These are phyloP conservation scores for Goniozus legneri DNA, from an alignment of 1,140 invertebrate genomes.

Conservation along the genomic window DNA sequence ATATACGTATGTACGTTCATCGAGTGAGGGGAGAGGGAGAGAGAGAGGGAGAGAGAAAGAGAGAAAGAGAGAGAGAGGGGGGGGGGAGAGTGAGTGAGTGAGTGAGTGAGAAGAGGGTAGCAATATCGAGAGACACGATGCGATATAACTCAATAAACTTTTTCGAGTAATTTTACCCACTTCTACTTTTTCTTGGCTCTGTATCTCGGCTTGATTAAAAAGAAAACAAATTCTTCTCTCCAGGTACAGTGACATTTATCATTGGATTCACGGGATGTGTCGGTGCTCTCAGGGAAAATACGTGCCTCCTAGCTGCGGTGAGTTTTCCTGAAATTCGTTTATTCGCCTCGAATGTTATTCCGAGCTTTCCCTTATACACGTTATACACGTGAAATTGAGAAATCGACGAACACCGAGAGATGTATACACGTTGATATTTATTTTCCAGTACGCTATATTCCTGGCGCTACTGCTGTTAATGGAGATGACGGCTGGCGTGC, in stretches of 20 bases:
- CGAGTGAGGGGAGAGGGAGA: not conserved
- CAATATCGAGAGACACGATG: no score
- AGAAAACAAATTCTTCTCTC: slow-evolving; percentile 35
- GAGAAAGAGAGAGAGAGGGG: no score
- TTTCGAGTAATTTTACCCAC: no score
- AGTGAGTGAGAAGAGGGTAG: no score
- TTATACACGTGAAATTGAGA: no score
- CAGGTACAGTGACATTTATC: slow-evolving; percentile 84
- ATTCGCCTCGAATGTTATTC: no score
- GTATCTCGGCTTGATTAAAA: no score
- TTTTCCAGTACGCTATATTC: slow-evolving; percentile 91
- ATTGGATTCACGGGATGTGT: slow-evolving; percentile 97
- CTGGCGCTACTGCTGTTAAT: slow-evolving; percentile 83
- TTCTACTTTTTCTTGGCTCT: no score
- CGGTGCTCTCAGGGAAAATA: slow-evolving; percentile 89
- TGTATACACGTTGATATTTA: no score
- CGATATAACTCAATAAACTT: no score
- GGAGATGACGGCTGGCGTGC: slow-evolving; percentile 86
- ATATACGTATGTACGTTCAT: slow-evolving; percentile 11
- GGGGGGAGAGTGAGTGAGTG: no score
- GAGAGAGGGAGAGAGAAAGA: not conserved
- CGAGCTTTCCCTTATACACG: slow-evolving; percentile 9
- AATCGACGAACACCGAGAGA: no score
- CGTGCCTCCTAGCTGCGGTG: slow-evolving; percentile 82
- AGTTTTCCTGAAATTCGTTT: slow-evolving; percentile 42